These are phyloP conservation scores for Hemithea aestivaria DNA, from an alignment of 2,888 invertebrate genomes.

Conservation along the genomic window DNA sequence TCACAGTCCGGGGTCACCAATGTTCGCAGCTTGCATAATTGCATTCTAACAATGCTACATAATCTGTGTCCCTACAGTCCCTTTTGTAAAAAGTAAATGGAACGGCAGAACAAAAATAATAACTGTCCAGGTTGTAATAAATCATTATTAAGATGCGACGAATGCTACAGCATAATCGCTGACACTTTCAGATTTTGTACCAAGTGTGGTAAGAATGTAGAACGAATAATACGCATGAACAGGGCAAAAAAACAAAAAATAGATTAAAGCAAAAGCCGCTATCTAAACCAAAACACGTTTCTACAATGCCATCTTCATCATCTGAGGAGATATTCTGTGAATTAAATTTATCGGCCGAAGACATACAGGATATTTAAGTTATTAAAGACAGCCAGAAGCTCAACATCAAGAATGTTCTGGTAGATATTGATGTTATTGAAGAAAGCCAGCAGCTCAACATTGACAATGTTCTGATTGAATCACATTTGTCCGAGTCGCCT, in stretches of 20 bases:
- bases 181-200: slow-evolving; percentile 24
- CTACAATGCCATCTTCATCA: slow-evolving; percentile 24
- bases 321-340: slow-evolving; percentile 23
- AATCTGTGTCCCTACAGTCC: too few species aligned
- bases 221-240: slow-evolving; percentile 10
- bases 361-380: slow-evolving; percentile 19
- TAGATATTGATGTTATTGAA: slow-evolving; percentile 20
- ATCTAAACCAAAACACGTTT: slow-evolving; percentile 20
- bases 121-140: slow-evolving; percentile 24
- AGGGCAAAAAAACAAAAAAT: slow-evolving; percentile 14
- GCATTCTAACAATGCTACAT: too few species aligned
- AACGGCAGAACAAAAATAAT: slow-evolving; percentile 25
- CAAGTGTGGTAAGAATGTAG: slow-evolving; percentile 25
- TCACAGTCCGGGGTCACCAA: too few species aligned
- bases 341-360: slow-evolving; percentile 26
- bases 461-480: slow-evolving; percentile 20
- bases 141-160: slow-evolving; percentile 23
- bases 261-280: slow-evolving; percentile 21
- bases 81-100: slow-evolving; percentile 25
- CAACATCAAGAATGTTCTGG: slow-evolving; percentile 23
- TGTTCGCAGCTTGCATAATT: too few species aligned
- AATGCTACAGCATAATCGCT: slow-evolving; percentile 23
- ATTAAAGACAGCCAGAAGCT: slow-evolving; percentile 23
- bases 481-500: slow-evolving; percentile 21
- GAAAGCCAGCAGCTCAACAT: slow-evolving; percentile 19